Evolutionary conservation across 1,140 invertebrate species (phyloP).

Genomic region (Hormaphis cornu): DNA sequence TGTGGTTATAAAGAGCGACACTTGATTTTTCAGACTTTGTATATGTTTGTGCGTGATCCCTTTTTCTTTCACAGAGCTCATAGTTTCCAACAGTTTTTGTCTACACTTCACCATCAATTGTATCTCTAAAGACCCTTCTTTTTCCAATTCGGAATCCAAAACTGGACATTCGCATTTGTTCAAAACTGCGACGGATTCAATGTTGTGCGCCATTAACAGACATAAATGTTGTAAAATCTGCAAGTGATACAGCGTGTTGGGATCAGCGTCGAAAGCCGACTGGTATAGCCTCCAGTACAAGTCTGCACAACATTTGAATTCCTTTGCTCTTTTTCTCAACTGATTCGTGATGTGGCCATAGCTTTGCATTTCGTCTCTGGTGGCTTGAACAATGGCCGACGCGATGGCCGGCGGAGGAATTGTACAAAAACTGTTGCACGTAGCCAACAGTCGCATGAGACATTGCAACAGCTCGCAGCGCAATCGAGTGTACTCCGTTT

Average conservation of each 20-base stretch:
- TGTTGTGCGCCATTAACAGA: conserved; percentile 60
- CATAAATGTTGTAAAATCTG: conserved; percentile 68
- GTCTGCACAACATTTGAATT: conserved; percentile 63
- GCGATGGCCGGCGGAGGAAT: conserved; percentile 88
- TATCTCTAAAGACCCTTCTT: conserved; percentile 46
- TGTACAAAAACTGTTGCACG: conserved; percentile 73
- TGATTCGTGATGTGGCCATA: conserved; percentile 75
- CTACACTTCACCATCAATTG: conserved; percentile 47
- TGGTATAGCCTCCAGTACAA: conserved; percentile 76
- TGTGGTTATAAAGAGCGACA: conserved; percentile 54
- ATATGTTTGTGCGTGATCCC: conserved; percentile 46
- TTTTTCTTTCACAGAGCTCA: conserved; percentile 39
- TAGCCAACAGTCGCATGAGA: conserved; percentile 61
- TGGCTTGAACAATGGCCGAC: conserved; percentile 62
- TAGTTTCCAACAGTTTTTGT: conserved; percentile 46
- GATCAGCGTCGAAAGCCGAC: conserved; percentile 87
- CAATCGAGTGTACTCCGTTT: conserved; percentile 64
- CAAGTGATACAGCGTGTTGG: conserved; percentile 69
- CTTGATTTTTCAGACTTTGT: conserved; percentile 56
- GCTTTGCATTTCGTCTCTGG: conserved; percentile 69
- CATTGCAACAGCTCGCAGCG: conserved; percentile 68
- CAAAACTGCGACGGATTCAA: conserved; percentile 54
- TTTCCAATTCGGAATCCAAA: conserved; percentile 44
- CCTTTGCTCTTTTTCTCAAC: conserved; percentile 64
- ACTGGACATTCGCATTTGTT: conserved; percentile 46